Evolutionary conservation across 2,113 vertebrate species (phyloP), one percentile per base, ranked within the genome.

Genomic region (Pterocles gutturalis): DNA sequence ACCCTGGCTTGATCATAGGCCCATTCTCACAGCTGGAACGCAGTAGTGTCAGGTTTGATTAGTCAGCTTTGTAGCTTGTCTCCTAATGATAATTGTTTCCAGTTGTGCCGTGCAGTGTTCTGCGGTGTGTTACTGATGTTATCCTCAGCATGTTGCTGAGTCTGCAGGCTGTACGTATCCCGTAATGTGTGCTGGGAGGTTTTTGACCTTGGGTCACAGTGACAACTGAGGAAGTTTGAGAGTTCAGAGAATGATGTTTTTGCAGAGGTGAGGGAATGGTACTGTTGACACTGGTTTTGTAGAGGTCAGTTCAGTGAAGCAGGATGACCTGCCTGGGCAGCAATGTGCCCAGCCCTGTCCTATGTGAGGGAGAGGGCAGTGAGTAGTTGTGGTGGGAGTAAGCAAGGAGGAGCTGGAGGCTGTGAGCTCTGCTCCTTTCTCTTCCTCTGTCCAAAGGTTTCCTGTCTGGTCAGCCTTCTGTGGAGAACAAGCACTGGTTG

Each of bases 111-210:
- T 43, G 73, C 43, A 43, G 75, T 1, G 5, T 57, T 91, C 72
- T 89, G 66, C 48, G 84, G 36, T n/a, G 64, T 67, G 78, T 90
- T 91, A 57, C 75, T 91, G 93, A 90, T 95, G 78, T 95, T 96
- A 85, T 77, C 89, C 66, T 36, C 53, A 38, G 83, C 69, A 14
- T 38, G 72, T 26, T 95, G 95, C 97, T 96, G 94, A 92, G 88
- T 89, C 76, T 89, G 95, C 95, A 96, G 78, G 61, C 80, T 94
- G 2, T 11, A 6, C 17, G 36, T n/a, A 21, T 83, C 65, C 72
- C 62, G 60, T 88, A 26, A 83, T 73, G 85, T 77, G 82, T 3
- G 31, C 76, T 92, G 60, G 38, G 67, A 77, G 76, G 60, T 14
- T 91, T 82, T 70, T 28, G 89, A 92, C 72, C 94, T 87, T 1